phyloP scores from a whole-genome alignment of 2,113 vertebrate species.

The Bufo gargarizans region DNA sequence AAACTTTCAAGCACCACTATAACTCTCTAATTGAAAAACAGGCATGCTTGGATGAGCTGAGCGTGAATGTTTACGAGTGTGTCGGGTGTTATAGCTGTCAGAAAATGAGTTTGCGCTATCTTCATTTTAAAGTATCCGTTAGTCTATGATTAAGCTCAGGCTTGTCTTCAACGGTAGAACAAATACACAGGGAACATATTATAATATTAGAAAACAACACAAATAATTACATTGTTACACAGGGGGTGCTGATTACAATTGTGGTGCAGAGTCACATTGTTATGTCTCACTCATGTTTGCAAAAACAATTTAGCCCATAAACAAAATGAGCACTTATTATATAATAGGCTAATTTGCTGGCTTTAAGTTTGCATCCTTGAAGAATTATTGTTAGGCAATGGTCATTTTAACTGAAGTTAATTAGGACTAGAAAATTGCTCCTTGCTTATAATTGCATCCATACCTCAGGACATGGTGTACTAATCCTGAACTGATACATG shows the following conservation, averaged over 20 bases:
- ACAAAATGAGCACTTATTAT: constrained; percentile 21
- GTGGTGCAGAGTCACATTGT: not conserved
- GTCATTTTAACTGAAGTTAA: constrained; percentile 65
- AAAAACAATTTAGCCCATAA: constrained; percentile 11
- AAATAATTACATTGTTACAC: constrained; percentile 22
- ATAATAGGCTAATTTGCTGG: constrained; percentile 10
- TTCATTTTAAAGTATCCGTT: too few relatives aligned
- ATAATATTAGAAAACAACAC: constrained; percentile 1
- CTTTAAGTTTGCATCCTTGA: constrained; percentile 56
- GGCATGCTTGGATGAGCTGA: too few relatives aligned
- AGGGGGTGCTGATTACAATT: not conserved
- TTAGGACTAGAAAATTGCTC: constrained; percentile 64
- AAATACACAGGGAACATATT: not conserved
- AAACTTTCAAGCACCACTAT: too few relatives aligned
- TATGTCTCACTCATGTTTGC: not conserved
- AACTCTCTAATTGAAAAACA: too few relatives aligned
- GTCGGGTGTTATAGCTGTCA: too few relatives aligned
- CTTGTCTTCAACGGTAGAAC: not conserved
- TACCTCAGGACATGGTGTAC: constrained; percentile 58
- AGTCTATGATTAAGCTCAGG: too few relatives aligned
- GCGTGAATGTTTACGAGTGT: too few relatives aligned
- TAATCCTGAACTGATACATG: constrained; percentile 53
- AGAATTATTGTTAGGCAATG: constrained; percentile 56
- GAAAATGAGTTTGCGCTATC: too few relatives aligned
- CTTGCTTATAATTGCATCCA: constrained; percentile 61